Evolutionary conservation across 2,888 invertebrate species (phyloP).

Genomic region (Proisotoma minuta): DNA sequence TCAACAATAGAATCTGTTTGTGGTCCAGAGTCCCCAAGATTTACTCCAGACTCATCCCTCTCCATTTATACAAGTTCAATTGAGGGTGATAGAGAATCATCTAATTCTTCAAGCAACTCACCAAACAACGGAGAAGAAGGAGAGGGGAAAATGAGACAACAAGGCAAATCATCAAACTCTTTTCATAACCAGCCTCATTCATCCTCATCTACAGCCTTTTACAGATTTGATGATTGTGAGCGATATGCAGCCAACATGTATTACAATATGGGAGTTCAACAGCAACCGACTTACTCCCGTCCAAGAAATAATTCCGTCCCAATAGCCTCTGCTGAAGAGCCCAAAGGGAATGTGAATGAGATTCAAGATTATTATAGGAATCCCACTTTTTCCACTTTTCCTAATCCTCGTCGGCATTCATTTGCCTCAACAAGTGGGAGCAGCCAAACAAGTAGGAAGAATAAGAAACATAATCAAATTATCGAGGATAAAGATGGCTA

Average conservation of each 20-base stretch:
- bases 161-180: background rate
- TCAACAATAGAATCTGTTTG: slow-evolving; percentile 22
- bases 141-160: background rate
- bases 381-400: slow-evolving; percentile 42
- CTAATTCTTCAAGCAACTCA: slow-evolving; percentile 34
- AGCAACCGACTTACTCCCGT: slow-evolving; percentile 21
- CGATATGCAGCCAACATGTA: slow-evolving; percentile 44
- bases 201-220: slow-evolving; percentile 23
- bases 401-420: slow-evolving; percentile 41
- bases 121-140: slow-evolving; percentile 25
- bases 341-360: slow-evolving; percentile 14
- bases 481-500: slow-evolving; percentile 39
- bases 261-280: slow-evolving; percentile 39
- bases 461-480: slow-evolving; percentile 4
- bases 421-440: slow-evolving; percentile 30
- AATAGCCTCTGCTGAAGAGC: slow-evolving; percentile 1
- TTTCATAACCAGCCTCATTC: background rate
- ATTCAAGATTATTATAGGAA: slow-evolving; percentile 41
- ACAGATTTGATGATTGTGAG: slow-evolving; percentile 38
- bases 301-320: slow-evolving; percentile 25
- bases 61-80: slow-evolving; percentile 44
- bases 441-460: background rate
- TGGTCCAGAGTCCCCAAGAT: slow-evolving; percentile 35
- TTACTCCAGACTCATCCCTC: slow-evolving; percentile 43
- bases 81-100: slow-evolving; percentile 32